These are phyloP conservation scores for Mya arenaria DNA, from an alignment of 1,140 invertebrate species.

Conservation along the genomic window DNA sequence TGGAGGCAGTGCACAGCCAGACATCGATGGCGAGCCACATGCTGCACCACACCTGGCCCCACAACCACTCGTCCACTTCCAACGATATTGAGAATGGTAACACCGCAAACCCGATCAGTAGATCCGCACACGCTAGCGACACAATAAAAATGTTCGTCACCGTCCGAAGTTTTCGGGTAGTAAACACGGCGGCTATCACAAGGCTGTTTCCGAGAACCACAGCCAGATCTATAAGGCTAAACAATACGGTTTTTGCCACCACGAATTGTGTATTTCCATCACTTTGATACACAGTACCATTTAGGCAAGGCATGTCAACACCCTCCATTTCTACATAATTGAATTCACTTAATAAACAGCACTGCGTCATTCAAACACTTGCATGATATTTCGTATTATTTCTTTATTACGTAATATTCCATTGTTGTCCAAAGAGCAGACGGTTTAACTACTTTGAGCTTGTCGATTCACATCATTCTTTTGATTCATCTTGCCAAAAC, in stretches of 20 bases:
- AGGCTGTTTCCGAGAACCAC: constrained; percentile 89
- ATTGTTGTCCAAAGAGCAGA: no score
- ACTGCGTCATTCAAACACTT: no score
- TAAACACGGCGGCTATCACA: constrained; percentile 91
- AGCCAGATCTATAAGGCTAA: constrained; percentile 58
- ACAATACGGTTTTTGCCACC: constrained; percentile 53
- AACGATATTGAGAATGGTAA: constrained; percentile 79
- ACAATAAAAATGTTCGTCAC: constrained; percentile 98
- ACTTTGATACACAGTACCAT: no score
- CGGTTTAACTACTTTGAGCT: no score
- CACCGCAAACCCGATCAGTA: constrained; percentile 79
- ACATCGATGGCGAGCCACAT: constrained; percentile 82
- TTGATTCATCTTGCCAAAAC: no score
- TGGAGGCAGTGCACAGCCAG: constrained; percentile 81
- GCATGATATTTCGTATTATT: no score
- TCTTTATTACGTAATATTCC: no score
- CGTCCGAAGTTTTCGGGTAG: constrained; percentile 93
- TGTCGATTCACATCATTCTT: no score
- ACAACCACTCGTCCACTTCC: constrained; percentile 77
- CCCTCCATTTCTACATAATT: no score
- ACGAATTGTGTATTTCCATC: no score
- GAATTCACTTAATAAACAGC: no score
- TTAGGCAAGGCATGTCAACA: no score
- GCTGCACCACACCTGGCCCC: constrained; percentile 78
- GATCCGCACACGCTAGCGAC: constrained; percentile 87